A percentile compares a stretch with the other conserved stretches of the same genome.
These are phyloP conservation scores for Ormyrus nitidulus DNA, from an alignment of 2,888 invertebrate genomes.

Conservation along the genomic window DNA sequence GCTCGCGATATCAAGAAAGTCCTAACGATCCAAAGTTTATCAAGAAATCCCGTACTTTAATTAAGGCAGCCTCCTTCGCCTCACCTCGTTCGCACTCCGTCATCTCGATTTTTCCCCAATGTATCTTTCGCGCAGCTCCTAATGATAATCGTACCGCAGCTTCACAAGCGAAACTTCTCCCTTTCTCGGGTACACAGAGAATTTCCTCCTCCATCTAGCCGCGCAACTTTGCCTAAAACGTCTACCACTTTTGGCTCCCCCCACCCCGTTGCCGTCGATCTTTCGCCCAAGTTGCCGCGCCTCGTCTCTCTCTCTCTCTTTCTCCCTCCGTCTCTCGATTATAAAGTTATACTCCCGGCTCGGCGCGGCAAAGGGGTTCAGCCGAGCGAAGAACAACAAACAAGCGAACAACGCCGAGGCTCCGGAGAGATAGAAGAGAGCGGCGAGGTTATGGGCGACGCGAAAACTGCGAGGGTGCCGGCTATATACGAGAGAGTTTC, in stretches of 20 bases:
- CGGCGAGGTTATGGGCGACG: background rate
- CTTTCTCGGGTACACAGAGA: conserved; percentile 18
- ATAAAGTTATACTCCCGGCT: conserved; percentile 51
- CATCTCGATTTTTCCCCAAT: too few species aligned
- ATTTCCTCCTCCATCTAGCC: conserved; percentile 32
- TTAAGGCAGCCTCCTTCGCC: too few species aligned
- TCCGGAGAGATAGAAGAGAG: background rate
- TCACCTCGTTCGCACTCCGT: too few species aligned
- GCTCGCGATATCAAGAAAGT: too few species aligned
- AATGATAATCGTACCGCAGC: conserved; percentile 51
- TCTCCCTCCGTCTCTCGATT: conserved; percentile 29
- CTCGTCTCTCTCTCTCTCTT: conserved; percentile 31
- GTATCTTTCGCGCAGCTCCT: background rate
- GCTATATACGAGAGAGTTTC: too few species aligned
- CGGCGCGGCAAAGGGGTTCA: background rate
- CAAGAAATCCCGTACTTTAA: too few species aligned
- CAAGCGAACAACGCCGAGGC: conserved; percentile 14
- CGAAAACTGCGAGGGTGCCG: background rate
- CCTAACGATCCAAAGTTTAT: too few species aligned
- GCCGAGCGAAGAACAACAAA: conserved; percentile 20
- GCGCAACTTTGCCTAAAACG: conserved; percentile 41
- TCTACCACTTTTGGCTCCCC: conserved; percentile 45
- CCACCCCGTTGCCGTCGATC: conserved; percentile 48
- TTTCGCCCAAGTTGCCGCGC: conserved; percentile 43
- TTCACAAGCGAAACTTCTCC: conserved; percentile 47